phyloP scores from a whole-genome alignment of 1,140 invertebrate species.

The Phocides pigmalion region DNA sequence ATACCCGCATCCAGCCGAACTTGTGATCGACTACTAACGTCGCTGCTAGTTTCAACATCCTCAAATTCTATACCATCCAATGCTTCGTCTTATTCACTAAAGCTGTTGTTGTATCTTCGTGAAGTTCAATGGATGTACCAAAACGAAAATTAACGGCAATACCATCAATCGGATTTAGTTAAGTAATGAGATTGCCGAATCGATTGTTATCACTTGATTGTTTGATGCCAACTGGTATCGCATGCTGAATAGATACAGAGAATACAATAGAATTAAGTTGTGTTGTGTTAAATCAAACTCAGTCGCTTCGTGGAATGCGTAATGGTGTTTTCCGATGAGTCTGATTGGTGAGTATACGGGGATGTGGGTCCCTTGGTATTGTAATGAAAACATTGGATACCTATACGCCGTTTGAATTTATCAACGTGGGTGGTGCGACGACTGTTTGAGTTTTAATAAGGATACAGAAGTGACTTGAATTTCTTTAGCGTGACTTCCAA shows the following conservation, averaged over 20 bases:
- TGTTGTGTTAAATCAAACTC: constrained; percentile 58
- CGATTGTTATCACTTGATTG: constrained; percentile 61
- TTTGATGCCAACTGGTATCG: constrained; percentile 54
- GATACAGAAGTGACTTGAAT: constrained; percentile 14
- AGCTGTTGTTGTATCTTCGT: not conserved
- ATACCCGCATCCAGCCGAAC: constrained; percentile 52
- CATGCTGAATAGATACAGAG: constrained; percentile 49
- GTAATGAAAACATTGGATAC: constrained; percentile 31
- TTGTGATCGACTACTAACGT: constrained; percentile 36
- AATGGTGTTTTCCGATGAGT: constrained; percentile 24
- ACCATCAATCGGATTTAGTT: constrained; percentile 10
- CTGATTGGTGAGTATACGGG: constrained; percentile 24
- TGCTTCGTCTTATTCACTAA: not conserved
- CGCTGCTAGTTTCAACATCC: not conserved
- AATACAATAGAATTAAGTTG: constrained; percentile 65
- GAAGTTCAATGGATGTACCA: constrained; percentile 4
- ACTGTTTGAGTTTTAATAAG: constrained; percentile 25
- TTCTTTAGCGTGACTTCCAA: not conserved
- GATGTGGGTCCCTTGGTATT: constrained; percentile 28
- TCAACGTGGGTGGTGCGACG: constrained; percentile 21
- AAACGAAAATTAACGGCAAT: not conserved
- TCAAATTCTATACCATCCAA: constrained; percentile 23
- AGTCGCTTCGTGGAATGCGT: constrained; percentile 32
- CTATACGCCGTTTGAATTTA: constrained; percentile 19
- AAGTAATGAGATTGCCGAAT: constrained; percentile 39